Evolutionary conservation across 2,888 invertebrate genomes (phyloP), one percentile per base, ranked within the genome.

Genomic region (Dione juno): DNA sequence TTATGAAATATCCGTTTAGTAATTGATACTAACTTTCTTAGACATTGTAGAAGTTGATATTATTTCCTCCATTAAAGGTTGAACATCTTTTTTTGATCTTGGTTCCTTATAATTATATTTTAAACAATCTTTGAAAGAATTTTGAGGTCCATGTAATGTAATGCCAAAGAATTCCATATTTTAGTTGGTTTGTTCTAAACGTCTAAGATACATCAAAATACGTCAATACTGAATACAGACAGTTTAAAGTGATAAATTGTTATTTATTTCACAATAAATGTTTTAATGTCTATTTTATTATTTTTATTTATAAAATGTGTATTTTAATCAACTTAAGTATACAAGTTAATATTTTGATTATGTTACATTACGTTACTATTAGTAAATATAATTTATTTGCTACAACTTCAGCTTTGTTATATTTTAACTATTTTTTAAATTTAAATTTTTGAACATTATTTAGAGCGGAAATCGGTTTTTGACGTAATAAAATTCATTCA

Each of bases 91-190:
- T 79, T 86, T 87, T 45, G 74, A 80, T 70, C 72, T 78, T 5
- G 94, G 94, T 78, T 94, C 94, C 69, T 83, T 77, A 75, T 94
- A 94, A 77, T 91, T 87, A 19, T 83, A 79, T 68, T 82, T 87
- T 80, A 94, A 81, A 52, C 85, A 78, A 79, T 94, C 93, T 75
- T 85, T 87, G n/a, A 94, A 84, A 66, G 91, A 93, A 80, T 92
- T 90, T 80, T 92, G 90, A 61, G 92, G 88, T 1, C 94, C 94
- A 77, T 88, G 92, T 40, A 79, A 75, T 58, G 94, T 94, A 28
- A 92, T 71, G 35, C 94, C 94, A 78, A 94, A 94, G 81, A 94
- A 94, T 77, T 94, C 94, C 94, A 94, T 94, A 21, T 50, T 19
- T 52, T 28, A 14, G 9, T 35, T 37, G 37, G n/a, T n/a, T 54